These are phyloP conservation scores for Archips crataeganus DNA, from an alignment of 2,888 invertebrate species.

Conservation along the genomic window DNA sequence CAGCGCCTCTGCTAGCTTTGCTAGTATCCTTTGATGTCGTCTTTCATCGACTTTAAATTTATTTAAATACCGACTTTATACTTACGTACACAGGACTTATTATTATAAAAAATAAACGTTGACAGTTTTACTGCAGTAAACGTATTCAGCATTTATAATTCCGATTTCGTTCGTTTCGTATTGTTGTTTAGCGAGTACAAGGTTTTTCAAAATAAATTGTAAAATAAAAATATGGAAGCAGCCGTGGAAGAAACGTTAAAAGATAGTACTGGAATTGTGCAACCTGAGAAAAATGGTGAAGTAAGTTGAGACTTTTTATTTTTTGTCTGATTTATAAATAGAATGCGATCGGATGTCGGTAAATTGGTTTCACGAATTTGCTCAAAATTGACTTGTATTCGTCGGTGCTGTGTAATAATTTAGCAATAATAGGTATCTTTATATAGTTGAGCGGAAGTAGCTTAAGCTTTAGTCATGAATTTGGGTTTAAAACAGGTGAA, in stretches of 20 bases:
- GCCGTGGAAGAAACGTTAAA: constrained; percentile 64
- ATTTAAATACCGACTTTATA: not conserved
- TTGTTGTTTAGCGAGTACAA: constrained; percentile 39
- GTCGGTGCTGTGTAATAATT: not conserved
- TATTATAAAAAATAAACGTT: not conserved
- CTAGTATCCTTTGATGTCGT: not conserved
- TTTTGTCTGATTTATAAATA: constrained; percentile 69
- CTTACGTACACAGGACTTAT: rapidly evolving
- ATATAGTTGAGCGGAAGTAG: not conserved
- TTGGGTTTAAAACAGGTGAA: constrained; percentile 48
- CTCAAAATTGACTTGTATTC: not conserved
- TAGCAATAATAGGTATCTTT: not conserved
- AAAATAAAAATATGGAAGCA: constrained; percentile 66
- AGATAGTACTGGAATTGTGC: constrained; percentile 60
- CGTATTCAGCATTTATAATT: constrained; percentile 13
- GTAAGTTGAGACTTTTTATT: constrained; percentile 60
- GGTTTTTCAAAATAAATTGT: constrained; percentile 26
- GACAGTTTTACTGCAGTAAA: not conserved
- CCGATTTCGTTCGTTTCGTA: constrained; percentile 46
- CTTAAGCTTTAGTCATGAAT: constrained; percentile 5
- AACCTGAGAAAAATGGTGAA: constrained; percentile 56
- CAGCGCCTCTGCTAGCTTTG: not conserved
- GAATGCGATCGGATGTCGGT: constrained; percentile 75
- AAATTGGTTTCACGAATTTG: constrained; percentile 49
- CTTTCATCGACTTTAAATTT: not conserved